These are phyloP conservation scores for Anas platyrhynchos DNA, from an alignment of 2,113 vertebrate species.

Conservation along the genomic window DNA sequence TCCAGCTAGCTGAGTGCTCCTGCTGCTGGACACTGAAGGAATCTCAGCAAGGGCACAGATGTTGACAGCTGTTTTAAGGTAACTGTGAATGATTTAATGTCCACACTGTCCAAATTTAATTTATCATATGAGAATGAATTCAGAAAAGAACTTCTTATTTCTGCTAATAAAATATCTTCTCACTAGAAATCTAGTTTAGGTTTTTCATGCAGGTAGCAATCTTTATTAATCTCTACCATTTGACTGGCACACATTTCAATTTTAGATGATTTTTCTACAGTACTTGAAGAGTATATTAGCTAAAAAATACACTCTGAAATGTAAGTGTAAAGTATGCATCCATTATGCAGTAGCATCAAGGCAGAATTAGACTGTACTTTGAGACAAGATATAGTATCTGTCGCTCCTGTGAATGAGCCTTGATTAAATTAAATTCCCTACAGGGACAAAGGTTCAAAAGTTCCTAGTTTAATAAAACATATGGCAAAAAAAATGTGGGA, in stretches of 20 bases:
- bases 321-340: conserved; percentile 55
- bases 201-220: conserved; percentile 38
- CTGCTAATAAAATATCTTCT: conserved; percentile 61
- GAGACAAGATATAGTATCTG: conserved; percentile 59
- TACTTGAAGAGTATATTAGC: conserved; percentile 34
- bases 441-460: conserved; percentile 63
- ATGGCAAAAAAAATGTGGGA: conserved; percentile 38
- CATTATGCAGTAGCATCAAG: conserved; percentile 63
- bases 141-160: conserved; percentile 55
- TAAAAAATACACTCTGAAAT: conserved; percentile 54
- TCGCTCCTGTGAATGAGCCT: conserved; percentile 42
- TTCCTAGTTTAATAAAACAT: conserved; percentile 64
- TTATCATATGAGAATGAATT: conserved; percentile 48
- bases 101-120: conserved; percentile 46
- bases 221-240: conserved; percentile 58
- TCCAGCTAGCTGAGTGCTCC: conserved; percentile 4
- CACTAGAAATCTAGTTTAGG: conserved; percentile 28
- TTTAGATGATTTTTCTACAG: conserved; percentile 51
- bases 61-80: neutral
- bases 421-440: conserved; percentile 69
- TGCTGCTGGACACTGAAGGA: conserved; percentile 46
- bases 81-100: conserved; percentile 42
- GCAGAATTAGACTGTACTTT: conserved; percentile 61
- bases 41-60: conserved; percentile 7
- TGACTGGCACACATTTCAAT: conserved; percentile 56